A percentile compares a stretch with the other conserved stretches of the same genome.
phyloP scores from a whole-genome alignment of 2,113 vertebrate species.

The Dipodomys ordii region DNA sequence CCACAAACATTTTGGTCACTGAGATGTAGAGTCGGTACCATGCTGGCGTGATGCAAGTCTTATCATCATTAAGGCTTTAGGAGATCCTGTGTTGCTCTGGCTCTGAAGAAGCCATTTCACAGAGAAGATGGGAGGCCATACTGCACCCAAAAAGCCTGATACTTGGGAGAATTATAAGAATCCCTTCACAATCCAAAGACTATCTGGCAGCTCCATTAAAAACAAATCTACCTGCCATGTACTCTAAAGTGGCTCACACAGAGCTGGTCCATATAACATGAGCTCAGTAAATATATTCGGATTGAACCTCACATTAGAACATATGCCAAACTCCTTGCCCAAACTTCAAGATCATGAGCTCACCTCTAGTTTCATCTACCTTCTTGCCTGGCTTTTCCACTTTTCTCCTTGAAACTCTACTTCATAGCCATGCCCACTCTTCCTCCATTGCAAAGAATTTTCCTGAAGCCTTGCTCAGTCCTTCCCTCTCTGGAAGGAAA shows the following conservation, averaged over 20 bases:
- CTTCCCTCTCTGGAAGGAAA: background rate
- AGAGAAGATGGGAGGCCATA: background rate
- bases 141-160: background rate
- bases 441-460: background rate
- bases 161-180: background rate
- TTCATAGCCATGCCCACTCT: no score
- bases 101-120: background rate
- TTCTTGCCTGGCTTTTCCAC: background rate
- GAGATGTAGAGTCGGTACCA: accelerated
- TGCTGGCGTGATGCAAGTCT: background rate
- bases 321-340: background rate
- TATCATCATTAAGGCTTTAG: background rate
- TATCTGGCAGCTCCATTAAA: no score
- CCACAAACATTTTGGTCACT: background rate
- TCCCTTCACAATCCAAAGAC: background rate
- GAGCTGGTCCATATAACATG: background rate
- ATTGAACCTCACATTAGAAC: background rate
- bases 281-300: background rate
- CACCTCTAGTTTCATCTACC: background rate
- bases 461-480: background rate
- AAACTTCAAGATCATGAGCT: background rate
- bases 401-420: background rate
- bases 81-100: background rate
- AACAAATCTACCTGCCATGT: background rate
- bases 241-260: background rate